Evolutionary conservation across 2,888 invertebrate genomes (phyloP), one percentile per base, ranked within the genome.

Genomic region (Ichneumon xanthorius): DNA sequence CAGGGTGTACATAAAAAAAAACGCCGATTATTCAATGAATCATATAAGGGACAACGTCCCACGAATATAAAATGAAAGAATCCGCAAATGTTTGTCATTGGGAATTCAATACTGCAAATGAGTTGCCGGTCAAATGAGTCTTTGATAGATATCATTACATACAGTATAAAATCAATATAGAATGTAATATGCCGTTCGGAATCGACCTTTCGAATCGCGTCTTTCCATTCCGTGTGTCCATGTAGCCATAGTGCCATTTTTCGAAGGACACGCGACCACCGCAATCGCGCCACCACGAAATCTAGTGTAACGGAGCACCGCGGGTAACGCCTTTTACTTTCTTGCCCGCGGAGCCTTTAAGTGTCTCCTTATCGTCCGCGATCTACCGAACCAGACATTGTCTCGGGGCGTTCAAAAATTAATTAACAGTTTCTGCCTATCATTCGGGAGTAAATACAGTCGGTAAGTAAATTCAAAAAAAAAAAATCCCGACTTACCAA

Each of bases 201-300:
- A 40, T 75, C 75, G 75, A 79, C 82, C 79, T 79, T 85, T 79
- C 81, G 26, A 75, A 76, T 85, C 65, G 37, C 73, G 48, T 63
- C 45, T 63, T 30, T 65, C 71, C 71, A 79, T 65, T 75, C 78
- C 73, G 72, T 71, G 70, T 63, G 26, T 45, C 63, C 73, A 48
- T 45, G 82, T 76, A 71, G 58, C 65, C 67, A 40, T 70, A 75
- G 78, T 82, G 75, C 75, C 81, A 82, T 85, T 85, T 85, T 81
- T 79, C 81, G 70, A 85, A 85, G 85, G 85, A 85, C 85, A 76
- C 55, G 30, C 61, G 48, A 73, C 45, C 73, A 2, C 45, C 19
- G 26, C 22, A 45, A 40, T 65, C 65, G 19, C 65, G 45, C 65
- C 65, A 50, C 70, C 63, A 78, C 77, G 77, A 82, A 82, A 85